phyloP scores from a whole-genome alignment of 2,888 invertebrate genomes.

The Monopis laevigella region DNA sequence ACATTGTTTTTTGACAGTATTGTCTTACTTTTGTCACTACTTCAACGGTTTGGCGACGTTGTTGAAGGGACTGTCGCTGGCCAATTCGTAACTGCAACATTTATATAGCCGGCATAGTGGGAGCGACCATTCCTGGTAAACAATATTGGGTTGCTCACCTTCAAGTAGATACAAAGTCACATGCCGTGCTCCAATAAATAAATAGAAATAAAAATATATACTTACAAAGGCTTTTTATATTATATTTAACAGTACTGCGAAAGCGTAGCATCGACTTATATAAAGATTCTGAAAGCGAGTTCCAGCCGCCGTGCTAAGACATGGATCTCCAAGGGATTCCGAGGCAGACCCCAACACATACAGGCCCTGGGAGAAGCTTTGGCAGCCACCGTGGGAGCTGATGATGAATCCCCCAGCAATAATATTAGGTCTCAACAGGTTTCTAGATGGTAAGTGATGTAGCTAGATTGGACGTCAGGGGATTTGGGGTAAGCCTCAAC shows the following conservation, averaged over 20 bases:
- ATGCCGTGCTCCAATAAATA: too few relatives aligned
- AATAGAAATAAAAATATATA: too few relatives aligned
- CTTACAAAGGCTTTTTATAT: too few relatives aligned
- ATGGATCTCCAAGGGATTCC: slow-evolving; percentile 54
- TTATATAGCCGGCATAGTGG: too few relatives aligned
- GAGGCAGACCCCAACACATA: slow-evolving; percentile 42
- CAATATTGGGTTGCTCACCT: too few relatives aligned
- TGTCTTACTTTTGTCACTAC: too few relatives aligned
- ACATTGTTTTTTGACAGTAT: too few relatives aligned
- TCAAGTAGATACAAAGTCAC: too few relatives aligned
- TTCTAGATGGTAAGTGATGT: slow-evolving; percentile 36
- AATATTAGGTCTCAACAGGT: slow-evolving; percentile 34
- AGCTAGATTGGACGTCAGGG: slow-evolving; percentile 26
- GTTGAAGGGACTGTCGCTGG: too few relatives aligned
- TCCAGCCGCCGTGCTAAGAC: slow-evolving; percentile 28
- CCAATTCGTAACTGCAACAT: too few relatives aligned
- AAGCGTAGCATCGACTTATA: slow-evolving; percentile 78
- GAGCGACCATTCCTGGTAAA: too few relatives aligned
- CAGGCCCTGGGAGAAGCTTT: slow-evolving; percentile 54
- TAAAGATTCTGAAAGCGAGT: slow-evolving; percentile 71
- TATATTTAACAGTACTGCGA: slow-evolving; percentile 78
- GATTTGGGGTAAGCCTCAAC: slow-evolving; percentile 41
- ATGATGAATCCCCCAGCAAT: slow-evolving; percentile 35
- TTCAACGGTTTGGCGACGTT: too few relatives aligned
- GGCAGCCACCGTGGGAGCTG: slow-evolving; percentile 37